Evolutionary conservation across 2,797 vertebrate genomes (phyloP).

Genomic region (Babyrousa celebensis): DNA sequence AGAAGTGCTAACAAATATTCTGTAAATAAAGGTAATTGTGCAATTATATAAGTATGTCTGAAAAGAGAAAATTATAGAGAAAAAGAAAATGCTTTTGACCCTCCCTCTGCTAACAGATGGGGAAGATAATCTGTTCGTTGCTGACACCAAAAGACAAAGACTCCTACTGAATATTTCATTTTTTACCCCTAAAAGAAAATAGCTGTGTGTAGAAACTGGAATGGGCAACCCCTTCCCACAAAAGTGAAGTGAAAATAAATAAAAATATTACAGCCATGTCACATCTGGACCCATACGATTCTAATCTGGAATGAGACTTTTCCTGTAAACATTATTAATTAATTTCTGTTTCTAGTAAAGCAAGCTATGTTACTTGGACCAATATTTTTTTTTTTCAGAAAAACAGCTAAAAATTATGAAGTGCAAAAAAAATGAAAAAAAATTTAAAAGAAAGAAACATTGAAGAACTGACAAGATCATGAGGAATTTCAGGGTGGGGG

Average conservation of each 20-base stretch:
- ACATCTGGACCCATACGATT: not conserved
- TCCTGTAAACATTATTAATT: conserved; percentile 50
- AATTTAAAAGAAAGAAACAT: not conserved
- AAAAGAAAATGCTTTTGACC: conserved; percentile 67
- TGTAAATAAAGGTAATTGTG: conserved; percentile 56
- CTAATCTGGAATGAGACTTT: not conserved
- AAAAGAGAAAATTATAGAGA: conserved; percentile 70
- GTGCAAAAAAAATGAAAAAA: conserved; percentile 11
- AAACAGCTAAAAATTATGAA: conserved; percentile 18
- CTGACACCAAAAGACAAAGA: conserved; percentile 73
- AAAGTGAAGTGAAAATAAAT: conserved; percentile 74
- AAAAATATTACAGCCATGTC: conserved; percentile 20
- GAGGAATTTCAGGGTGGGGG: conserved; percentile 40
- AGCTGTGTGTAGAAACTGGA: conserved; percentile 51
- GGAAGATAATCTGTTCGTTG: conserved; percentile 67
- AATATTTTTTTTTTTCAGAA: not conserved
- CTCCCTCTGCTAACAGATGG: conserved; percentile 65
- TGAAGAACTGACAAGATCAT: conserved; percentile 43
- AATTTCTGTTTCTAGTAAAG: conserved; percentile 50
- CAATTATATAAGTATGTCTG: conserved; percentile 64
- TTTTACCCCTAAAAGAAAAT: conserved; percentile 71
- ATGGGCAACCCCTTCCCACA: not conserved
- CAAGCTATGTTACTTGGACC: not conserved
- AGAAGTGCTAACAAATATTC: conserved; percentile 69
- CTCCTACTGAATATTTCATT: conserved; percentile 75